Conservation (phyloP, 2,888 invertebrate genomes). For the Pimpla rufipes region DNA sequence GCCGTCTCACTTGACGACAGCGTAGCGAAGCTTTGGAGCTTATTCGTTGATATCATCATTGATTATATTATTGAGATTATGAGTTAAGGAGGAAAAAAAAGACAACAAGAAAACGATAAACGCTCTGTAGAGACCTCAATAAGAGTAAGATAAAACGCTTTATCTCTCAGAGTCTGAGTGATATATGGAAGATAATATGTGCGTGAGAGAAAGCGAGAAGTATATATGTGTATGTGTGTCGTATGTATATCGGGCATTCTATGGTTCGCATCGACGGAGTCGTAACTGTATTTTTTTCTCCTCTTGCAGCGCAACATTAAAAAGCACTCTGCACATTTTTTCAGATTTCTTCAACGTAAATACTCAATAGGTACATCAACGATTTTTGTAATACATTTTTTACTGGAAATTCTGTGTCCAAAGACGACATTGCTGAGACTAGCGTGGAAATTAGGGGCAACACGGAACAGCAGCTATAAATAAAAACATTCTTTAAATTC, state of each 20-base stretch:
- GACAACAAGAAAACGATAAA: conserved; percentile 24
- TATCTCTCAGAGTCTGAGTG: conserved; percentile 63
- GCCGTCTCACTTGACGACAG: conserved; percentile 30
- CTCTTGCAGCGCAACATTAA: no score
- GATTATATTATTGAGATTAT: conserved; percentile 49
- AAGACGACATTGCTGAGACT: no score
- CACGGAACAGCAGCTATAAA: no score
- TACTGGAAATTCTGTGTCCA: no score
- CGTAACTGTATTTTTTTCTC: no score
- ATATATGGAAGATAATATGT: conserved; percentile 49
- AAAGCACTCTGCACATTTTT: no score
- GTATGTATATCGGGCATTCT: conserved; percentile 27
- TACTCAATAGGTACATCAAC: no score
- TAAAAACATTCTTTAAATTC: no score
- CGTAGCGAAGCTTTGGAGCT: conserved; percentile 62
- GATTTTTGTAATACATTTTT: no score
- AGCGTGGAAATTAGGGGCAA: no score
- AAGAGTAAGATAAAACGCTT: conserved; percentile 58
- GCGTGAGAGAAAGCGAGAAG: conserved; percentile 46
- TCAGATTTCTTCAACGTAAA: no score
- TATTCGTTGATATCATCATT: conserved; percentile 57
- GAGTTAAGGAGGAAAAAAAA: conserved; percentile 11
- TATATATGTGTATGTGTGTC: conserved; percentile 29
- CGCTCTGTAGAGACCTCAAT: conserved; percentile 52
- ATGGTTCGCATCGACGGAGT: no score